Conservation (phyloP, 2,797 vertebrate species). For the Sorex maritimensis region DNA sequence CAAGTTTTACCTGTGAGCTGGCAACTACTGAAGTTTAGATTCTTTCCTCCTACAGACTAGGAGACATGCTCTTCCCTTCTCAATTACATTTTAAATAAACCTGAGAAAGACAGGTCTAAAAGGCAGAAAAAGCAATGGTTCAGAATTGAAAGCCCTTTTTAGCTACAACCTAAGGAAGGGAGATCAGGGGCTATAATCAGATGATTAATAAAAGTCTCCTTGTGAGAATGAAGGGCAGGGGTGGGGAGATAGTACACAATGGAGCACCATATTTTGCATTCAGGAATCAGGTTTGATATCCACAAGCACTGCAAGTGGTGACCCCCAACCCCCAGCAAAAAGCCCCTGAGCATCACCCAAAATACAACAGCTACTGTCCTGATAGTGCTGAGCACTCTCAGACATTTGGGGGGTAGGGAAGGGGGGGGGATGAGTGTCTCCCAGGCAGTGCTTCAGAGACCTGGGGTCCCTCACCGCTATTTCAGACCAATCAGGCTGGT, state of each 20-base stretch:
- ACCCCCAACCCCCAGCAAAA: too few species aligned
- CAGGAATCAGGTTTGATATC: too few species aligned
- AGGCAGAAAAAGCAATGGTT: background rate
- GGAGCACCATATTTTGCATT: too few species aligned
- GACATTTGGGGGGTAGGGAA: background rate
- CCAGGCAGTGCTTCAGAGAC: too few species aligned
- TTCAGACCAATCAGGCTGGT: too few species aligned
- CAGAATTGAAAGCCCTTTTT: background rate
- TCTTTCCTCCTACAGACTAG: background rate
- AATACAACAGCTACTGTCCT: slow-evolving; percentile 39
- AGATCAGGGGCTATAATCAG: background rate
- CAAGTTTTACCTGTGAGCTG: too few species aligned
- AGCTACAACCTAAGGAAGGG: slow-evolving; percentile 3
- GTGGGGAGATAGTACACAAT: too few species aligned
- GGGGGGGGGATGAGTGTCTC: too few species aligned
- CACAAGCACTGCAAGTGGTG: too few species aligned
- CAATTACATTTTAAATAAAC: slow-evolving; percentile 35
- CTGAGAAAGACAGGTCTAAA: background rate
- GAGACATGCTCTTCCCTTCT: background rate
- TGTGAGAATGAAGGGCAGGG: too few species aligned
- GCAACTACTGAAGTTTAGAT: background rate
- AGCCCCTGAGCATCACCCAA: too few species aligned
- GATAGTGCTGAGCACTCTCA: background rate
- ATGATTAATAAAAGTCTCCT: background rate
- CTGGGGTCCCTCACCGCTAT: too few species aligned